A percentile compares a stretch with the other conserved stretches of the same genome.
Conservation (phyloP, 2,888 invertebrate genomes). For the Patella pellucida region DNA sequence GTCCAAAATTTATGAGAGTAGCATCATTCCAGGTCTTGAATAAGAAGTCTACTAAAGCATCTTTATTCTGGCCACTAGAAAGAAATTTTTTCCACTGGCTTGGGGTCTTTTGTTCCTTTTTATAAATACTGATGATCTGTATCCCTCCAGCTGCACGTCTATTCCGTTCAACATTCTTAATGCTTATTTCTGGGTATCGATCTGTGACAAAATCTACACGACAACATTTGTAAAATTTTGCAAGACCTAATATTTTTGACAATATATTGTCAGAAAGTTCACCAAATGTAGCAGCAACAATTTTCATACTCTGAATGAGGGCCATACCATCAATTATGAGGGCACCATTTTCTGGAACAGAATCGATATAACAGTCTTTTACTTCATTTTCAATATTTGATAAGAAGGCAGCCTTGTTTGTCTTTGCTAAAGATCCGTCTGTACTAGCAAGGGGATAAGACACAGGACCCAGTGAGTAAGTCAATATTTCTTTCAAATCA, state of each 20-base stretch:
- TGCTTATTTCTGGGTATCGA: neutral
- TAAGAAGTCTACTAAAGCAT: neutral
- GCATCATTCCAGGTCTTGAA: neutral
- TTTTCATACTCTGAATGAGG: neutral
- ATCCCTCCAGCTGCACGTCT: neutral
- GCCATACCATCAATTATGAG: neutral
- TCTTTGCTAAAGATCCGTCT: neutral
- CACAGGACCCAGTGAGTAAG: neutral
- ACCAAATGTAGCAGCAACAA: neutral
- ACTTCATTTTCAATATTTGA: neutral
- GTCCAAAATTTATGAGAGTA: neutral
- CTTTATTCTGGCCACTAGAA: neutral
- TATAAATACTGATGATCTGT: no score
- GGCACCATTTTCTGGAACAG: neutral
- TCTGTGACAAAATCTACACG: neutral
- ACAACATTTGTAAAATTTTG: neutral
- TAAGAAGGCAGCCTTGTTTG: neutral
- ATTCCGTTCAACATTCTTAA: neutral
- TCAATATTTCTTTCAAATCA: neutral
- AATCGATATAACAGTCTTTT: neutral
- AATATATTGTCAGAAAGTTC: neutral
- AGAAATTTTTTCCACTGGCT: no score
- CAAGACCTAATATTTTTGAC: neutral
- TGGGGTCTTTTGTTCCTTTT: no score
- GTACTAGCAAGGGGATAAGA: neutral